Conservation (phyloP, 2,113 vertebrate species). For the Glareola pratincola region DNA sequence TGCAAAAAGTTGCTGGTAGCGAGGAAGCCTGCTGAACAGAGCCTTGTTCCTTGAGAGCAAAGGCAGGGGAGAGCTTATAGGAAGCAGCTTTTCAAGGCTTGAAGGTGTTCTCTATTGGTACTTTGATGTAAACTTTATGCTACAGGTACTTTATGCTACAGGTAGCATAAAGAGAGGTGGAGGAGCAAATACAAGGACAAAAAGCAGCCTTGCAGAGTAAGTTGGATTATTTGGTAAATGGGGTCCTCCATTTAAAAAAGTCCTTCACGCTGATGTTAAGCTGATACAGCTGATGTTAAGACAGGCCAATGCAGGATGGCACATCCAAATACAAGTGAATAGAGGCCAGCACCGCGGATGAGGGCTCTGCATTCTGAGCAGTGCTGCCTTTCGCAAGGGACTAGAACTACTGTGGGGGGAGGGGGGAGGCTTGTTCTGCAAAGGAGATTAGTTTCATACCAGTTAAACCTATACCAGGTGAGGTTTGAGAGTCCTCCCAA, state of each 20-base stretch:
- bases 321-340: not conserved
- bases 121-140: not conserved
- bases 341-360: accelerated
- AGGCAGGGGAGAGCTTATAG: not conserved
- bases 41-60: not conserved
- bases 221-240: not conserved
- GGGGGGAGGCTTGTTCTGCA: not conserved
- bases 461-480: not conserved
- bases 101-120: not conserved
- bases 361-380: not conserved
- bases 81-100: not conserved
- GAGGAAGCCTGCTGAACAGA: not conserved
- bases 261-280: not conserved
- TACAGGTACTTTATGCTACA: too few relatives aligned
- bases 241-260: not conserved
- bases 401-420: not conserved
- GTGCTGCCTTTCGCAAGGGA: accelerated
- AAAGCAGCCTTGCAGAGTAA: not conserved
- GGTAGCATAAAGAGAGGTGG: not conserved
- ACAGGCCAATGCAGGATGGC: not conserved
- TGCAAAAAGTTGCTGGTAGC: not conserved
- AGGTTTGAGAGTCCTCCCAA: not conserved
- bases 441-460: not conserved
- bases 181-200: not conserved
- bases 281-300: not conserved